Evolutionary conservation across 2,888 invertebrate genomes (phyloP).

Genomic region (Drosophila macrothrix): DNA sequence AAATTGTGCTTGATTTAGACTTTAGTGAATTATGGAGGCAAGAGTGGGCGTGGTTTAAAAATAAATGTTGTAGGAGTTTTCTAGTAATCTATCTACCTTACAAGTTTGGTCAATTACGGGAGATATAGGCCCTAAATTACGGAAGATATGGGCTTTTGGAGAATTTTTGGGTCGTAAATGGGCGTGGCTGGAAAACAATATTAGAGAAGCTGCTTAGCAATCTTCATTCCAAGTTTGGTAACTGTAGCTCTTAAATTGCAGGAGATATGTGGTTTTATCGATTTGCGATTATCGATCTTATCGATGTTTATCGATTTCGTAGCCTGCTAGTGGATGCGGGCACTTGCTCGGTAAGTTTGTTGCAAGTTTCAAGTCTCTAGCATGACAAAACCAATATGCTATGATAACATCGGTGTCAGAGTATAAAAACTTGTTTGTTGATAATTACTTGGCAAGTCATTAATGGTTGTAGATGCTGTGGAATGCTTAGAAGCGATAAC

Average conservation of each 20-base stretch:
- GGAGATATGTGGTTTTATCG: fast-evolving
- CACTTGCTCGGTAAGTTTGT: not conserved
- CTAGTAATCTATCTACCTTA: not conserved
- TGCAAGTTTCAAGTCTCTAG: not conserved
- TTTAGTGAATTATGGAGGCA: too few relatives aligned
- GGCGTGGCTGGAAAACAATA: not conserved
- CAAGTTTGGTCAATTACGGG: not conserved
- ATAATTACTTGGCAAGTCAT: not conserved
- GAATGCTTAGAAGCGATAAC: not conserved
- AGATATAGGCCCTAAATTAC: too few relatives aligned
- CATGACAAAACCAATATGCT: too few relatives aligned
- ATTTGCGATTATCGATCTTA: not conserved
- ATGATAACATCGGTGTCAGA: not conserved
- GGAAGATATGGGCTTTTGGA: not conserved
- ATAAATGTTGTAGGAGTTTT: not conserved
- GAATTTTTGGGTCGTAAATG: not conserved
- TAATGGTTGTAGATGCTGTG: not conserved
- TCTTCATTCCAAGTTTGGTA: not conserved
- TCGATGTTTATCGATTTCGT: not conserved
- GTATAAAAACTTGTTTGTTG: not conserved
- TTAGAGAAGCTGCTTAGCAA: too few relatives aligned
- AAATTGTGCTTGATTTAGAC: not conserved
- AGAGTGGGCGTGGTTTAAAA: not conserved
- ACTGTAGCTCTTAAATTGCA: not conserved
- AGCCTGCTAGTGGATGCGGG: not conserved